These are phyloP conservation scores for Nothoprocta perdicaria DNA, from an alignment of 2,113 vertebrate species.

Conservation along the genomic window DNA sequence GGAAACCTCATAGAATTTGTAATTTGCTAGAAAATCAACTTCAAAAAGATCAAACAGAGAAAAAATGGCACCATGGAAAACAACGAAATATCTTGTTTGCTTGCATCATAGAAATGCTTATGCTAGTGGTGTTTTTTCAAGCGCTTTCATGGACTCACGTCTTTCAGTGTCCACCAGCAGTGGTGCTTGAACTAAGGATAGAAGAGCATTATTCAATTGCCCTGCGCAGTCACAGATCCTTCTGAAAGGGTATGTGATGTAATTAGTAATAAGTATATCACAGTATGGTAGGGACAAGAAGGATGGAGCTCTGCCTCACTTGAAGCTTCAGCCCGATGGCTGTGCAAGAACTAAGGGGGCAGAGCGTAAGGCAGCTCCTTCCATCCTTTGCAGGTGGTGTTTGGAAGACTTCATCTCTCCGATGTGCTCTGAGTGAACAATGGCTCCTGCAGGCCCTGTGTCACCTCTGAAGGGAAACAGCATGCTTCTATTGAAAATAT, in stretches of 20 bases:
- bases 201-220: not conserved
- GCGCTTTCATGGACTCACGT: not conserved
- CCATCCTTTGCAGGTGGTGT: not conserved
- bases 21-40: not conserved
- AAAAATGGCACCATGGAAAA: not conserved
- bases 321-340: not conserved
- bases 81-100: not conserved
- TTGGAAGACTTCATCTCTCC: not conserved
- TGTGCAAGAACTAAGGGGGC: not conserved
- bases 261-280: not conserved
- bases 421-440: not conserved
- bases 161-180: not conserved
- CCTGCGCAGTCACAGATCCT: not conserved
- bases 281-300: not conserved
- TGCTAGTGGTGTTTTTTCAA: accelerated
- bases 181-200: not conserved
- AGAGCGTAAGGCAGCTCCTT: not conserved
- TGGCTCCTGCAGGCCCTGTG: not conserved
- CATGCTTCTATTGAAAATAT: accelerated
- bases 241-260: not conserved
- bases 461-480: not conserved
- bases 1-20: not conserved
- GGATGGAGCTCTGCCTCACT: not conserved
- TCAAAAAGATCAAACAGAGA: not conserved
- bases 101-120: not conserved